Evolutionary conservation across 2,888 invertebrate genomes (phyloP).

Genomic region (Drosophila affinis): DNA sequence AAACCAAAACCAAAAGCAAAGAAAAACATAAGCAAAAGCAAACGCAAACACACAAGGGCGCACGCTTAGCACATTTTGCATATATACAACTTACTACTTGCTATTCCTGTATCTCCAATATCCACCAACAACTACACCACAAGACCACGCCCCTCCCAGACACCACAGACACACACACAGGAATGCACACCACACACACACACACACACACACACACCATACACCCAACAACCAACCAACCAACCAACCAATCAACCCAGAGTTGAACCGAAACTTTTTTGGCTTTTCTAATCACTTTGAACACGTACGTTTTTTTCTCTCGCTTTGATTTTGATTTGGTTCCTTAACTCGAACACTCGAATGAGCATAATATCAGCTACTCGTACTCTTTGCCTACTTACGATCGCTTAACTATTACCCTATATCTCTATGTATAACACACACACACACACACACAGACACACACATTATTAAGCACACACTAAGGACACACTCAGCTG

Average conservation of each 20-base stretch:
- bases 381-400: conserved; percentile 59
- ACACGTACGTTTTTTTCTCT: conserved; percentile 41
- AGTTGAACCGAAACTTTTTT: conserved; percentile 39
- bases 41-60: conserved; percentile 54
- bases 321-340: conserved; percentile 46
- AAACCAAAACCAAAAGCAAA: conserved; percentile 38
- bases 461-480: neutral
- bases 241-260: conserved; percentile 11
- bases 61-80: conserved; percentile 76
- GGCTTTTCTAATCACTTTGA: conserved; percentile 43
- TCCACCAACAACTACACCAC: conserved; percentile 31
- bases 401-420: conserved; percentile 67
- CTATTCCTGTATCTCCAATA: conserved; percentile 30
- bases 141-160: conserved; percentile 30
- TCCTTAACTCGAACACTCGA: conserved; percentile 53
- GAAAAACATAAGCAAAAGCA: conserved; percentile 38
- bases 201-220: neutral
- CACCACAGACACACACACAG: conserved; percentile 36
- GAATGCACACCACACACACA: conserved; percentile 29
- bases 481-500: conserved; percentile 6
- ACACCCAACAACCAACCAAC: too few relatives aligned
- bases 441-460: neutral
- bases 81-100: conserved; percentile 39
- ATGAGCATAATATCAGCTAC: conserved; percentile 68
- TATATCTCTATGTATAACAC: conserved; percentile 44